A percentile compares a stretch with the other conserved stretches of the same genome.
Evolutionary conservation across 2,888 invertebrate species (phyloP).

Genomic region (Agriotes lineatus): DNA sequence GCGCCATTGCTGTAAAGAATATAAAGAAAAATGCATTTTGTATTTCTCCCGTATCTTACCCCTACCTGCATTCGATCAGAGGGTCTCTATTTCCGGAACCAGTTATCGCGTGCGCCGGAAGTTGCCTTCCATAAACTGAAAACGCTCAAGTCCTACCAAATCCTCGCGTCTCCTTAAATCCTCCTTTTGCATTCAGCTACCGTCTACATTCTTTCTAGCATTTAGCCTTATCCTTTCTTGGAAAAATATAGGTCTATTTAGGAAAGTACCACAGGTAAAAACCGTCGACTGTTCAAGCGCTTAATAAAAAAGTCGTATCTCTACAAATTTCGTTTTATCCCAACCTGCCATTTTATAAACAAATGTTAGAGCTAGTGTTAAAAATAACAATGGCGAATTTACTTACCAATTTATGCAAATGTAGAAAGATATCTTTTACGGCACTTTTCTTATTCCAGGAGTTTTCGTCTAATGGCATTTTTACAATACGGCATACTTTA

Average conservation of each 20-base stretch:
- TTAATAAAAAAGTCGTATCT: no score
- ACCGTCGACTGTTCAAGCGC: not conserved
- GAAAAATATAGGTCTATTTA: slow-evolving; percentile 37
- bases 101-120: slow-evolving; percentile 61
- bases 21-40: slow-evolving; percentile 23
- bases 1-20: not conserved
- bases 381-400: not conserved
- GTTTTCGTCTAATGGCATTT: slow-evolving; percentile 29
- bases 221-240: slow-evolving; percentile 51
- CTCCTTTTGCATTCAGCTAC: slow-evolving; percentile 63
- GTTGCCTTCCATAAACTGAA: slow-evolving; percentile 62
- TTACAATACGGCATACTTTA: slow-evolving; percentile 30
- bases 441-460: slow-evolving; percentile 22
- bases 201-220: slow-evolving; percentile 57
- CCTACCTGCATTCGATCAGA: slow-evolving; percentile 46
- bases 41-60: slow-evolving; percentile 36
- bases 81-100: slow-evolving; percentile 51
- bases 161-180: slow-evolving; percentile 62
- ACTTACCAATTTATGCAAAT: slow-evolving; percentile 25
- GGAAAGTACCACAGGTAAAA: slow-evolving; percentile 35
- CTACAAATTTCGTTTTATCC: not conserved
- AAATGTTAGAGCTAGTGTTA: not conserved
- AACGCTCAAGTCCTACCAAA: slow-evolving; percentile 62
- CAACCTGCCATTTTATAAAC: not conserved
- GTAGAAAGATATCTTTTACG: slow-evolving; percentile 31